phyloP scores from a whole-genome alignment of 1,140 invertebrate species.

The Plectrocnemia conspersa region DNA sequence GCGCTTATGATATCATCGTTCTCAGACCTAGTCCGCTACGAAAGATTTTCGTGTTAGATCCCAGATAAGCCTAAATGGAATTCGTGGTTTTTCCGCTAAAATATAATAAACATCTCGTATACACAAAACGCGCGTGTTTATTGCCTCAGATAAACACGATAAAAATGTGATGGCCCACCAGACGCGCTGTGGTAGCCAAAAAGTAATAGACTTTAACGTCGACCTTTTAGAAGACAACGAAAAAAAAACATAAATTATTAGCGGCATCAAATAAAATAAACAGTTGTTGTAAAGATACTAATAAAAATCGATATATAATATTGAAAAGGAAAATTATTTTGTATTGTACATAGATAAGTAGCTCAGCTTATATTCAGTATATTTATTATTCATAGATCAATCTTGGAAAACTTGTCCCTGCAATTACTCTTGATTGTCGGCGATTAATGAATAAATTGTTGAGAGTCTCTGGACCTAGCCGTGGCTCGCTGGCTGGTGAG shows the following conservation, averaged over 20 bases:
- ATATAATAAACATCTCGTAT: no score
- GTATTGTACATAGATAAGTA: no score
- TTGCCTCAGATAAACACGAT: conserved; percentile 2
- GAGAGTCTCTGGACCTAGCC: background rate
- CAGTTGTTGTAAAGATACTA: conserved; percentile 20
- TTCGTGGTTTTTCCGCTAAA: no score
- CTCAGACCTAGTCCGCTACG: no score
- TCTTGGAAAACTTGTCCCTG: no score
- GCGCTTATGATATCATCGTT: no score
- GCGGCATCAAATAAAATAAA: conserved; percentile 20
- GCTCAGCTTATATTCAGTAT: no score
- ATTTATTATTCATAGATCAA: no score
- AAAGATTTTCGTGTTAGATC: no score
- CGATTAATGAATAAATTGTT: conserved; percentile 1
- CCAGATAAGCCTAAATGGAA: no score
- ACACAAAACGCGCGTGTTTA: background rate
- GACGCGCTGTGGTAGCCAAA: background rate
- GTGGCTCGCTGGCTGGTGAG: conserved; percentile 5
- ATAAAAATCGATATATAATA: no score
- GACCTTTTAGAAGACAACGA: conserved; percentile 8
- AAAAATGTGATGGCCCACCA: conserved; percentile 5
- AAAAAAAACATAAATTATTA: conserved; percentile 22
- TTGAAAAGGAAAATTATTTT: no score
- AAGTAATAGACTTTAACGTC: conserved; percentile 5
- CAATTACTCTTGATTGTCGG: background rate